A percentile compares a stretch with the other conserved stretches of the same genome.
Evolutionary conservation across 2,888 invertebrate genomes (phyloP).

Genomic region (Neelides folsomi): DNA sequence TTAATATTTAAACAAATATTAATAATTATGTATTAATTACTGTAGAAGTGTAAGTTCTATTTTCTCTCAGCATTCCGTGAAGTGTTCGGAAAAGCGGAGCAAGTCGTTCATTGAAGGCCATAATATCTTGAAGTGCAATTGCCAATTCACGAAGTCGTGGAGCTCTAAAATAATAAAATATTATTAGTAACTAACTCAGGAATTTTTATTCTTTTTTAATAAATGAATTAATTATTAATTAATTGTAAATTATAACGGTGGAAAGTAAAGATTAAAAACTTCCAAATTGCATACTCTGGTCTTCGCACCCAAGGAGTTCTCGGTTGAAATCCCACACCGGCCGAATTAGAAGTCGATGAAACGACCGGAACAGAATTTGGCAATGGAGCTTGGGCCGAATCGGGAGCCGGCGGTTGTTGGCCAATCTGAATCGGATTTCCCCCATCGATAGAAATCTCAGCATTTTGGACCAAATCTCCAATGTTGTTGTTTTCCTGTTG

Average conservation of each 20-base stretch:
- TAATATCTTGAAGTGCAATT: slow-evolving; percentile 23
- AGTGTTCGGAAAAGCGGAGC: slow-evolving; percentile 25
- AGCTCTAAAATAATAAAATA: slow-evolving; percentile 10
- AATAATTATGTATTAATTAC: slow-evolving; percentile 8
- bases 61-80: slow-evolving; percentile 20
- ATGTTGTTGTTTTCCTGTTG: neutral
- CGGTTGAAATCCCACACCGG: neutral
- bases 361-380: neutral
- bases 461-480: too few species aligned
- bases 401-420: too few species aligned
- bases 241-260: too few species aligned
- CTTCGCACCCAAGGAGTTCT: slow-evolving; percentile 4
- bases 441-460: too few species aligned
- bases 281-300: slow-evolving; percentile 11
- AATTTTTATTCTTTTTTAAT: too few species aligned
- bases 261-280: neutral
- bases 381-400: too few species aligned
- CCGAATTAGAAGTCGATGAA: neutral
- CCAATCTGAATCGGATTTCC: too few species aligned
- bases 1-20: too few species aligned
- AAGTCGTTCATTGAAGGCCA: slow-evolving; percentile 23
- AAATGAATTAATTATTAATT: too few species aligned
- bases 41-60: slow-evolving; percentile 14
- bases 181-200: neutral
- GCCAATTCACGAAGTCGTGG: slow-evolving; percentile 25